Conservation (phyloP, 2,888 invertebrate species). For the Machimus atricapillus region DNA sequence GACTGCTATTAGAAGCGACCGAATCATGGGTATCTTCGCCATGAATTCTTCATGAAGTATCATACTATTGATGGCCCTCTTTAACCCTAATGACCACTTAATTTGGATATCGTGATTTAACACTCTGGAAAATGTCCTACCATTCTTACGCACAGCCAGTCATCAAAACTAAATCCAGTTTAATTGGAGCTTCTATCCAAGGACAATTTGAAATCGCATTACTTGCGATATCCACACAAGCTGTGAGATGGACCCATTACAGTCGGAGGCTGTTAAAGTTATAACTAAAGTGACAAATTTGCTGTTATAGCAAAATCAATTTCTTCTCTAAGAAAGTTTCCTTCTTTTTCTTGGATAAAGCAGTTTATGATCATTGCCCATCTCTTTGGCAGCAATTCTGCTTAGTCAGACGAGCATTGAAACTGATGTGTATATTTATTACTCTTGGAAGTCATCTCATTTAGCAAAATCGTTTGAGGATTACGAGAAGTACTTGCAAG, state of each 20-base stretch:
- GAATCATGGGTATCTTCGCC: background rate
- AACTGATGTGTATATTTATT: background rate
- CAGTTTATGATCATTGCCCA: background rate
- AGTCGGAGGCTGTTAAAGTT: background rate
- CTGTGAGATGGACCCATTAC: background rate
- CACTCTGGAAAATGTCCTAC: background rate
- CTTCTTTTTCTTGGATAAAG: background rate
- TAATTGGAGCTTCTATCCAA: background rate
- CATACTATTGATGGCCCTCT: constrained; percentile 2
- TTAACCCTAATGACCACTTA: constrained; percentile 4
- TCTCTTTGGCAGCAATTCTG: background rate
- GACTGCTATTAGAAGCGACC: background rate
- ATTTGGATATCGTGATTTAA: constrained; percentile 14
- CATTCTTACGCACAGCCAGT: background rate
- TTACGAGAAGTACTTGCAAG: background rate
- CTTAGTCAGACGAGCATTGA: background rate
- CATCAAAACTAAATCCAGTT: background rate
- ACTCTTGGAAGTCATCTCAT: background rate
- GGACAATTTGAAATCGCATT: background rate
- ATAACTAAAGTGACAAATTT: background rate
- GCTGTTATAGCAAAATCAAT: constrained; percentile 11
- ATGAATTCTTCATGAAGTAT: constrained; percentile 4
- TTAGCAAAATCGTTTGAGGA: background rate
- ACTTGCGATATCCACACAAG: background rate
- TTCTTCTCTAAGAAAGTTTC: background rate